Conservation (phyloP, 1,140 invertebrate species). For the Aphaenogaster floridana region DNA sequence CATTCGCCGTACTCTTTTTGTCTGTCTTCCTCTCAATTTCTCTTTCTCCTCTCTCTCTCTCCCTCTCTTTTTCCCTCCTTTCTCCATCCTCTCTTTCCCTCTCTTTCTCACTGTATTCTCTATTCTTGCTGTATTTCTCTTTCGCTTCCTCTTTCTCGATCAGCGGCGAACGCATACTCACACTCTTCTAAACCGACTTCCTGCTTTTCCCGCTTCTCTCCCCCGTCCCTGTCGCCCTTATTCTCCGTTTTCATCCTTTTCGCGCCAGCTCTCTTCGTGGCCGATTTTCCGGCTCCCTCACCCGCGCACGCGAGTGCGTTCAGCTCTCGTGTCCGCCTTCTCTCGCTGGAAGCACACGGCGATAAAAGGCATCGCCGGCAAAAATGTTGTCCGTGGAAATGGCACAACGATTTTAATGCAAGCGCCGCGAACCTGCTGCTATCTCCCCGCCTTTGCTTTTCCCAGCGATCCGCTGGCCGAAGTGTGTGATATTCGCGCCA, state of each 20-base stretch:
- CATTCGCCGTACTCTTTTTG: conserved; percentile 44
- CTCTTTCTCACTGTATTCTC: conserved; percentile 34
- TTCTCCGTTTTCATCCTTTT: conserved; percentile 29
- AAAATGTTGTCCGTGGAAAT: conserved; percentile 68
- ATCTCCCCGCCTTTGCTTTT: conserved; percentile 15
- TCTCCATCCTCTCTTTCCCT: conserved; percentile 4
- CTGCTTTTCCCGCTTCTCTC: not conserved
- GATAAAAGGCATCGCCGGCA: conserved; percentile 74
- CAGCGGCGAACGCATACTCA: conserved; percentile 9
- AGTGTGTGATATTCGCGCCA: conserved; percentile 27
- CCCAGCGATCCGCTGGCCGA: not conserved
- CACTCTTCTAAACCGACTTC: not conserved
- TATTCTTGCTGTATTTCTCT: conserved; percentile 3
- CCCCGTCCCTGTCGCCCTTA: not conserved
- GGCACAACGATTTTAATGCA: conserved; percentile 53
- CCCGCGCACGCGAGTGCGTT: conserved; percentile 5
- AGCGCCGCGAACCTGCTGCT: not conserved
- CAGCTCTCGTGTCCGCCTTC: conserved; percentile 33
- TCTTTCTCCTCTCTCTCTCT: conserved; percentile 34
- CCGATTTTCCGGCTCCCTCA: conserved; percentile 42
- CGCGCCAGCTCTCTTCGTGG: not conserved
- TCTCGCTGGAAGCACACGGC: conserved; percentile 52
- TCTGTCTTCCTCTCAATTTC: conserved; percentile 3
- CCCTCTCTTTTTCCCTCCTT: conserved; percentile 37
- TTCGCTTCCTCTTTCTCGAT: conserved; percentile 7